Conservation (phyloP, 2,113 vertebrate genomes). For the Gambusia affinis region DNA sequence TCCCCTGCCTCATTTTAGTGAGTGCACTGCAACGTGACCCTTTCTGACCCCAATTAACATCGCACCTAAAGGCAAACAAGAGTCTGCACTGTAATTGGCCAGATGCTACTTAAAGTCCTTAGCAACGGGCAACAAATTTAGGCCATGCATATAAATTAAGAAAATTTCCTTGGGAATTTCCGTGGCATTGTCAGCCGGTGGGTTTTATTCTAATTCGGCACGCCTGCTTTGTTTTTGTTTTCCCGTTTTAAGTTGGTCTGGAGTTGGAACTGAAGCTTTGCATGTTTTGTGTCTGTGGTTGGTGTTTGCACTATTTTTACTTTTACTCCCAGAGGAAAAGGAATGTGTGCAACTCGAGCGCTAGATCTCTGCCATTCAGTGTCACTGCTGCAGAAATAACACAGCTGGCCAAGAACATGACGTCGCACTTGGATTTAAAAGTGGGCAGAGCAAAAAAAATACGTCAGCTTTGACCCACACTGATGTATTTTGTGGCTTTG, state of each 20-base stretch:
- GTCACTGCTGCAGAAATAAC: slow-evolving; percentile 17
- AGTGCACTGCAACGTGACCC: slow-evolving; percentile 62
- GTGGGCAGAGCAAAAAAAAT: slow-evolving; percentile 30
- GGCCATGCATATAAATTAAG: slow-evolving; percentile 68
- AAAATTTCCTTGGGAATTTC: slow-evolving; percentile 64
- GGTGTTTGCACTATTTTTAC: slow-evolving; percentile 30
- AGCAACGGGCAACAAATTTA: slow-evolving; percentile 68
- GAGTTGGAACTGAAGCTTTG: slow-evolving; percentile 32
- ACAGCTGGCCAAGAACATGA: slow-evolving; percentile 14
- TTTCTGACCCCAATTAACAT: slow-evolving; percentile 73
- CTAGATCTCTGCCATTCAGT: not conserved
- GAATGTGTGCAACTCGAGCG: not conserved
- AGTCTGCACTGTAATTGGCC: slow-evolving; percentile 58
- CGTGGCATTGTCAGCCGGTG: slow-evolving; percentile 42
- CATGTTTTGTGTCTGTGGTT: slow-evolving; percentile 28
- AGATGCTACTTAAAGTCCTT: slow-evolving; percentile 52
- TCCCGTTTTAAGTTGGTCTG: slow-evolving; percentile 28
- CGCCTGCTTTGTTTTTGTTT: slow-evolving; percentile 54
- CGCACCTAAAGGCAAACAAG: slow-evolving; percentile 53
- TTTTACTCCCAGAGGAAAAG: slow-evolving; percentile 4
- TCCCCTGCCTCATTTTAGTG: slow-evolving; percentile 51
- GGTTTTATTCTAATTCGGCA: slow-evolving; percentile 51
- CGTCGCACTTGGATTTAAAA: slow-evolving; percentile 38
- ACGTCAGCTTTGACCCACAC: slow-evolving; percentile 55
- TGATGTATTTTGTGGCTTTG: slow-evolving; percentile 51